Evolutionary conservation across 2,797 vertebrate species (phyloP).

Genomic region (Pelochelys cantorii): DNA sequence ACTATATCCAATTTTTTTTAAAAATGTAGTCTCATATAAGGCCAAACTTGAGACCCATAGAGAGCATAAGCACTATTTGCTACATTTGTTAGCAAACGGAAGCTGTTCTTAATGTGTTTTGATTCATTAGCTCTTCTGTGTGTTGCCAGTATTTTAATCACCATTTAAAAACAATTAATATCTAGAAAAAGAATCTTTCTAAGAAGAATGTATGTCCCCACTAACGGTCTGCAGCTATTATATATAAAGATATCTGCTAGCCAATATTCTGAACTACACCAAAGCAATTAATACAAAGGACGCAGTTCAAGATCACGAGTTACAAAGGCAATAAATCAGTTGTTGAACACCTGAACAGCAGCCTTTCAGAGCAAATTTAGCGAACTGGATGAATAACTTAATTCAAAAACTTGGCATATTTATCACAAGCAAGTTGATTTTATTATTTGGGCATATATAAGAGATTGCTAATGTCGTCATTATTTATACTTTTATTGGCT

Average conservation of each 20-base stretch:
- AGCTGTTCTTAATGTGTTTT: background rate
- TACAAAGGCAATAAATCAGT: background rate
- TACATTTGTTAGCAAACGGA: background rate
- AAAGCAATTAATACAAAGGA: background rate
- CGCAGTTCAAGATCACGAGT: background rate
- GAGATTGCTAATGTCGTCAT: rapidly evolving
- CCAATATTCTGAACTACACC: background rate
- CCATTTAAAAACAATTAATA: background rate
- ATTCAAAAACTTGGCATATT: background rate
- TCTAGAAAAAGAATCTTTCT: background rate
- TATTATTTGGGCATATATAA: rapidly evolving
- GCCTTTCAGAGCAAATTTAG: conserved; percentile 21
- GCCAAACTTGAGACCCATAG: rapidly evolving
- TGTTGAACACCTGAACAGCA: background rate
- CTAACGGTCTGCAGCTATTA: rapidly evolving
- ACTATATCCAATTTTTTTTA: rapidly evolving
- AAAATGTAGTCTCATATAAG: background rate
- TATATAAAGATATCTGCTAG: background rate
- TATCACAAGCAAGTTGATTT: background rate
- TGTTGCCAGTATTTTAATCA: rapidly evolving
- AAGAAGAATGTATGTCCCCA: background rate
- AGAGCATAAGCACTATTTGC: rapidly evolving
- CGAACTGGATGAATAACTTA: background rate
- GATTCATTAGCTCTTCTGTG: rapidly evolving
- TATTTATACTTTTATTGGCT: rapidly evolving